Evolutionary conservation across 2,113 vertebrate species (phyloP).

Genomic region (Neolamprologus devosi): DNA sequence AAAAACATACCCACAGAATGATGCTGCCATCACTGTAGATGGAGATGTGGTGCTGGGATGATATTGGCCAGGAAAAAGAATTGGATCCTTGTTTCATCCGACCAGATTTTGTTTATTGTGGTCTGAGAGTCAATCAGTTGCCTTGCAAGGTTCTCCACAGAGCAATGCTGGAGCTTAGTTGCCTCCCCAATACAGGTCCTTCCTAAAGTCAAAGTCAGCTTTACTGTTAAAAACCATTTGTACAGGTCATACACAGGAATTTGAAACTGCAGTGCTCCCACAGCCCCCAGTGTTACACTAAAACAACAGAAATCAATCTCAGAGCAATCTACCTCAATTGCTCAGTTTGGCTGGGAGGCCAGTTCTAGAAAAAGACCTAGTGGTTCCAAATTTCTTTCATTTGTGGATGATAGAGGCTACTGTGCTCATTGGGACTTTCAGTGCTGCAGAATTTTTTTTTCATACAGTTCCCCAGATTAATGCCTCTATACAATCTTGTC

Average conservation of each 20-base stretch:
- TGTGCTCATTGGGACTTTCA: not conserved
- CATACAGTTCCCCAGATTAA: not conserved
- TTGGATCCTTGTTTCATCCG: rapidly evolving
- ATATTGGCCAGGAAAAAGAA: not conserved
- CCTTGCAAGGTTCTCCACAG: not conserved
- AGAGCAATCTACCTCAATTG: not conserved
- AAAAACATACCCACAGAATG: not conserved
- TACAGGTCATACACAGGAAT: not conserved
- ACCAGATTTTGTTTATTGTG: not conserved
- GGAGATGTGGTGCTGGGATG: not conserved
- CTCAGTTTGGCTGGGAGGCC: not conserved
- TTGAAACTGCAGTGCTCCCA: not conserved
- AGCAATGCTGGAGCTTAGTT: not conserved
- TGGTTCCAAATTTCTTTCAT: not conserved
- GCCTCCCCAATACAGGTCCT: not conserved
- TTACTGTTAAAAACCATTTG: not conserved
- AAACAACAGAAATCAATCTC: not conserved
- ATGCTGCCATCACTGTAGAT: not conserved
- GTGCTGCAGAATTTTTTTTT: not conserved
- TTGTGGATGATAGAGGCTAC: not conserved
- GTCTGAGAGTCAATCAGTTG: not conserved
- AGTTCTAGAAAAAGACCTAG: not conserved
- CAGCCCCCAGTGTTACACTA: not conserved
- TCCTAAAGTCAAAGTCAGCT: not conserved
- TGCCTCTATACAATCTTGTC: not conserved